phyloP scores from a whole-genome alignment of 2,888 invertebrate species.

The Apoderus coryli region DNA sequence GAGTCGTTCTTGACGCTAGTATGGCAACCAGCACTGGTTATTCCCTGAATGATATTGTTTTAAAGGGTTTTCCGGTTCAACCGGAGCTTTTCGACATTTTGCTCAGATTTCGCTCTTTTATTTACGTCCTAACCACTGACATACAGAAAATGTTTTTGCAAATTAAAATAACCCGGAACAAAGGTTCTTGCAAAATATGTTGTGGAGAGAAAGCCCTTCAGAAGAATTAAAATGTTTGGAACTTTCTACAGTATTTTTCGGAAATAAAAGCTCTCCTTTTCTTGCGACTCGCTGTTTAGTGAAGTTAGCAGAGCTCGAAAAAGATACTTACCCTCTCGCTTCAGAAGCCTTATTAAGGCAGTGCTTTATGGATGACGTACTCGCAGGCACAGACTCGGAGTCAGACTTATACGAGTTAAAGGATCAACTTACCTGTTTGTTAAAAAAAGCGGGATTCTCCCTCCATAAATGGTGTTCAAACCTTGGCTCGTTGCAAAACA shows the following conservation, averaged over 20 bases:
- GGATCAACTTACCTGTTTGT: too few relatives aligned
- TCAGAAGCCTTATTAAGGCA: conserved; percentile 7
- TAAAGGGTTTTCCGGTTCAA: conserved; percentile 6
- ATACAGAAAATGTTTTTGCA: conserved; percentile 10
- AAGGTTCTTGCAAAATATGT: conserved; percentile 6
- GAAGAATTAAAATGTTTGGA: neutral
- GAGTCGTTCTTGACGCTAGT: conserved; percentile 9
- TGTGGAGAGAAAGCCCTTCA: conserved; percentile 8
- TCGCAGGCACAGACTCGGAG: conserved; percentile 4
- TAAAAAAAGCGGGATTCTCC: conserved; percentile 2
- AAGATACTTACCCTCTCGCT: conserved; percentile 5
- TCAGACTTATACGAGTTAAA: conserved; percentile 1
- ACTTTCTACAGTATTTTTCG: conserved; percentile 9
- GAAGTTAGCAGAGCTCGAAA: conserved; percentile 8
- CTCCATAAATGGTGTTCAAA: conserved; percentile 11
- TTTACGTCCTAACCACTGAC: conserved; percentile 9
- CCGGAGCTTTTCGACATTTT: conserved; percentile 7
- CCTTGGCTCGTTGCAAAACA: neutral
- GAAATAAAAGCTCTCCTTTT: conserved; percentile 9
- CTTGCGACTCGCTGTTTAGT: conserved; percentile 9
- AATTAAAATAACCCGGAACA: conserved; percentile 6
- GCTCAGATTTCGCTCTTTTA: conserved; percentile 6
- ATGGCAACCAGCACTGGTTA: conserved; percentile 5
- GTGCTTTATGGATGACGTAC: conserved; percentile 12
- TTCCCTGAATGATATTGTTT: conserved; percentile 8